Conservation (phyloP, 1,140 invertebrate genomes). For the Latrodectus geometricus region DNA sequence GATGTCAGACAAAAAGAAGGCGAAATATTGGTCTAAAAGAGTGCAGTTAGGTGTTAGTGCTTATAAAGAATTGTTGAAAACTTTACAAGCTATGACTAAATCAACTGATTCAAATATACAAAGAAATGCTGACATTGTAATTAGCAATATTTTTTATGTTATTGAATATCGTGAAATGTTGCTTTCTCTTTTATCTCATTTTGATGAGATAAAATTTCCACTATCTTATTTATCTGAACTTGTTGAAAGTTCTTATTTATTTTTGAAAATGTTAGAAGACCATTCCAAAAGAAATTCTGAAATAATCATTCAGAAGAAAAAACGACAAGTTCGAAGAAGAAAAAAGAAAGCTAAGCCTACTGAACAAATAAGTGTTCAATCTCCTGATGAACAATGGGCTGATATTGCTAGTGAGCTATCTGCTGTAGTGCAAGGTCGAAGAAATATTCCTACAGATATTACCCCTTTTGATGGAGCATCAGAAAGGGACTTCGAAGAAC, state of each 20-base stretch:
- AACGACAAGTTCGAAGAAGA: constrained; percentile 69
- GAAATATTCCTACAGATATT: constrained; percentile 74
- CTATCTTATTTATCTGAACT: constrained; percentile 89
- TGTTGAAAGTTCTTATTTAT: constrained; percentile 89
- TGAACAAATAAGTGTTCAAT: constrained; percentile 34
- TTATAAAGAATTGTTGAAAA: constrained; percentile 77
- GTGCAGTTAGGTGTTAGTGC: constrained; percentile 83
- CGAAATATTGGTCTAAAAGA: constrained; percentile 81
- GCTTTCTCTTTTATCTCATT: constrained; percentile 81
- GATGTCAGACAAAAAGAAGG: constrained; percentile 86
- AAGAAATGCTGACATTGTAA: constrained; percentile 65
- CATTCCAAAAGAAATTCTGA: constrained; percentile 78
- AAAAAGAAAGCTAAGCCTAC: constrained; percentile 67
- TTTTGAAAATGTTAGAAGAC: constrained; percentile 90
- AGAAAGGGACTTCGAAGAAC: constrained; percentile 85
- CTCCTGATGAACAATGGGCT: constrained; percentile 79
- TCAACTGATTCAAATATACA: constrained; percentile 76
- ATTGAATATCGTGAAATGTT: constrained; percentile 94
- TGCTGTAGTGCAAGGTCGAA: constrained; percentile 74
- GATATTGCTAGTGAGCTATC: constrained; percentile 78
- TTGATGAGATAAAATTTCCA: constrained; percentile 88
- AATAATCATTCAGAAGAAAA: constrained; percentile 80
- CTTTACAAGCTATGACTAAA: constrained; percentile 84
- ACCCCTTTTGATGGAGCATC: constrained; percentile 89
- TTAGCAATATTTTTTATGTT: constrained; percentile 91